Evolutionary conservation across 2,797 vertebrate genomes (phyloP).

Genomic region (Microctenopoma lineatum): DNA sequence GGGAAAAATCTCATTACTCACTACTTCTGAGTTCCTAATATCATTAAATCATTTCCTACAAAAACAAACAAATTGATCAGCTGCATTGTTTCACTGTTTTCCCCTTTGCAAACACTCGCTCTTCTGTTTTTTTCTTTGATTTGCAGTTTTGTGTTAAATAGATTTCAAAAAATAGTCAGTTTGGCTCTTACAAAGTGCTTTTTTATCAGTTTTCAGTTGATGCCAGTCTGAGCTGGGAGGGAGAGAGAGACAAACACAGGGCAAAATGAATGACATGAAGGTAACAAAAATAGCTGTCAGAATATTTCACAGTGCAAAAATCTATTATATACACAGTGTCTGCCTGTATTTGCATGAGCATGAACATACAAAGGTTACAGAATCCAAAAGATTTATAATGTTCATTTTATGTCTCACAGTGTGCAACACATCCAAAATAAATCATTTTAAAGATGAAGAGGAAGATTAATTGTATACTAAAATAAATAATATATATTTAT

Average conservation of each 20-base stretch:
- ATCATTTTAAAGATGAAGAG: conserved; percentile 19
- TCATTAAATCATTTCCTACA: conserved; percentile 6
- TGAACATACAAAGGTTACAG: conserved; percentile 65
- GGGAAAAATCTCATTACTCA: conserved; percentile 24
- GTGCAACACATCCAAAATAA: conserved; percentile 43
- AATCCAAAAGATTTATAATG: conserved; percentile 32
- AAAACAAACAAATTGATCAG: not conserved
- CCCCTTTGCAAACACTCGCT: not conserved
- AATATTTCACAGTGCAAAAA: conserved; percentile 75
- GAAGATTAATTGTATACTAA: conserved; percentile 30
- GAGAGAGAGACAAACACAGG: conserved; percentile 51
- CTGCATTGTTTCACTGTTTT: conserved; percentile 1
- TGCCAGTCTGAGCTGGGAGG: conserved; percentile 48
- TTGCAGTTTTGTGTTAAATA: conserved; percentile 60
- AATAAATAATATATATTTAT: conserved; percentile 47
- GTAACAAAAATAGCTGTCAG: conserved; percentile 58
- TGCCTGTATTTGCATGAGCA: conserved; percentile 59
- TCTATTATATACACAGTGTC: conserved; percentile 56
- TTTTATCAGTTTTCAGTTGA: conserved; percentile 57
- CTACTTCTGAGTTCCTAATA: not conserved
- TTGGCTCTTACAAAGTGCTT: conserved; percentile 64
- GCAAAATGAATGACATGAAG: conserved; percentile 44
- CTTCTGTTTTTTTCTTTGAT: conserved; percentile 35
- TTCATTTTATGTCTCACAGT: conserved; percentile 28
- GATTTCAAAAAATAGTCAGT: conserved; percentile 31